Base-by-base conservation (phyloP, 2,113 vertebrate species). In the Zosterops pallidus region DNA sequence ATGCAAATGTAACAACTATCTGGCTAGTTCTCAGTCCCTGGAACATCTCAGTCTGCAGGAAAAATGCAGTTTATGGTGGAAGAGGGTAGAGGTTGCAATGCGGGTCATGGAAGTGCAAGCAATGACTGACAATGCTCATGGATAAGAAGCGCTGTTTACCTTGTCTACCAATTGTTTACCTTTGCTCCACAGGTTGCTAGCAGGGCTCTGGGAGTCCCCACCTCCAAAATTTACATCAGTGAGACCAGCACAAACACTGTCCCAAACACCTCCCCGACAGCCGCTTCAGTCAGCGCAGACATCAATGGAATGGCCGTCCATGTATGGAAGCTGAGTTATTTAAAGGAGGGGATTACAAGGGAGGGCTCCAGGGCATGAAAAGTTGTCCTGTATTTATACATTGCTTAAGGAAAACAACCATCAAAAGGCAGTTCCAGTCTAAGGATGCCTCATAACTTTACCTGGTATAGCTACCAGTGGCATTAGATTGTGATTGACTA, bases 231-330 rank as follows among this genome's bases (percentile, higher is more conserved):
- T 76, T 96, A 98, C 93, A 99, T 99, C 97, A 98, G 98, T 9
- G 99, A 99, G 97, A 99, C 99, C 5, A 99, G 99, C 97, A 99
- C 99, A n/a, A 99, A 97, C 92, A 99, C 99, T 0, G 99, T 99
- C 21, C 98, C 99, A 59, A 99, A 99, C 64, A 97, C 99, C 20
- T 99, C 99, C 65, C 98, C 99, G 0, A 99, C 99, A 0, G 99
- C 99, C 0, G 99, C 99, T 28, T 99, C 99, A 0, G 98, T 97
- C 79, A 99, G 99, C 4, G 96, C 99, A 0, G 99, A 99, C 96
- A 97, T 99, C 89, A 99, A 99, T 0, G 99, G 99, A 47, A 99
- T 99, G 97, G 99, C 99, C 0, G 81, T 99, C 84, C 96, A 97
- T 5, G 99, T 99, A 98, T 39, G 98, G 84, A 75, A 78, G 19